phyloP scores from a whole-genome alignment of 2,888 invertebrate genomes.

The Pollenia angustigena region DNA sequence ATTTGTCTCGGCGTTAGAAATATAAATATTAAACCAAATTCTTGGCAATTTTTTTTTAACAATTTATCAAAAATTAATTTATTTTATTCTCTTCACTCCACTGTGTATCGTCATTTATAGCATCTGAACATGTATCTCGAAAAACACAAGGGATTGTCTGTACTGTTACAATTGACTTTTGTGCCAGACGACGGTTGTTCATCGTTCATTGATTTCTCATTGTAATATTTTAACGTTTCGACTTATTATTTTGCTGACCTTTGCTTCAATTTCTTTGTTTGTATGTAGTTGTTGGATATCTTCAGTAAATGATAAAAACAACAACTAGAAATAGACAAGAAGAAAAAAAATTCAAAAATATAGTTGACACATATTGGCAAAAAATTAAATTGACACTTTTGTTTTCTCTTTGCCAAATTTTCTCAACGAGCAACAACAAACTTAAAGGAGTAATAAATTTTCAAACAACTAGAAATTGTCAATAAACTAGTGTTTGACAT shows the following conservation, averaged over 20 bases:
- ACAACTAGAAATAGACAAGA: conserved; percentile 20
- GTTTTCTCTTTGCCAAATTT: conserved; percentile 36
- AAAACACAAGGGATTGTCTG: conserved; percentile 54
- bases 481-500: conserved; percentile 11
- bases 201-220: conserved; percentile 60
- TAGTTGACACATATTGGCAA: conserved; percentile 65
- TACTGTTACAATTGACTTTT: conserved; percentile 54
- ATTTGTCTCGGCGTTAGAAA: no score
- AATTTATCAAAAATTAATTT: background rate
- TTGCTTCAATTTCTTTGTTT: conserved; percentile 48
- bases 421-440: background rate
- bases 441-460: conserved; percentile 59
- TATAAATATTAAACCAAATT: no score
- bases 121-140: conserved; percentile 25
- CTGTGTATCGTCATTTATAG: conserved; percentile 35
- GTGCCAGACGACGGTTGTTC: conserved; percentile 41
- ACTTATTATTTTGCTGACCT: conserved; percentile 70
- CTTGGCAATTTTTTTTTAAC: no score
- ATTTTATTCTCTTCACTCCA: background rate
- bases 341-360: conserved; percentile 30
- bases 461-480: conserved; percentile 6
- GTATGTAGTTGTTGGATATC: background rate
- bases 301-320: conserved; percentile 36
- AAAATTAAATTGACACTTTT: conserved; percentile 66
- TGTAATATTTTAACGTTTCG: conserved; percentile 52